Base-by-base conservation (phyloP, 2,797 vertebrate genomes). In the Labeo calbasu region DNA sequence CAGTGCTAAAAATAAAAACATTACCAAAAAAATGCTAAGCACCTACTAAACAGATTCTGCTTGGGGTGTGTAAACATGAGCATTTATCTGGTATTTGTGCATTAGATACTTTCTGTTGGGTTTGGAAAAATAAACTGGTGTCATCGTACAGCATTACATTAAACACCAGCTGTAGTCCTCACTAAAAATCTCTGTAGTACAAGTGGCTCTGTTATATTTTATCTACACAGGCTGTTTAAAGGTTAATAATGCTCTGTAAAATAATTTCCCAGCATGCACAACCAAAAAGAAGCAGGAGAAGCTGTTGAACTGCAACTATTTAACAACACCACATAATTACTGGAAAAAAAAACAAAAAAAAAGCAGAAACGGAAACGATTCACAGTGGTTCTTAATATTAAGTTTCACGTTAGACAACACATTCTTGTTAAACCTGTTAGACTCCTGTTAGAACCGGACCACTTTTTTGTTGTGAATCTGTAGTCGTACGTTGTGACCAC, bases 121-220 rank as follows among this genome's bases (percentile, higher is more conserved):
- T 85, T 81, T 76, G 88, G 82, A 86, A 63, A 21, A 57, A 77
- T 25, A 68, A 85, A 75, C 69, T 43, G 71, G 66, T 61, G n/a
- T 83, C 76, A 72, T 83, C 79, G 77, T 81, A 86, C 69, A 48
- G 71, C 66, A 53, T 88, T 71, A 75, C 76, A 70, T 87, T 25
- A 84, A 87, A 91, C 90, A 92, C 86, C 87, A 81, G 92, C 93
- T 91, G 85, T 91, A 92, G 91, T 94, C 89, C 88, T 93, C 90
- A 77, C 92, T 95, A 94, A 94, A 95, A 93, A 92, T 94, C 94
- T 91, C 92, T 93, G 91, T 92, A 93, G 91, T 93, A 91, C 92
- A 90, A 88, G 90, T 92, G 92, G 92, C 91, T 85, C 51, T 86
- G 77, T 88, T 85, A 85, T 89, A 87, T 83, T 77, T 69, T 59